Conservation (phyloP, 2,113 vertebrate genomes). For the Steatornis caripensis region DNA sequence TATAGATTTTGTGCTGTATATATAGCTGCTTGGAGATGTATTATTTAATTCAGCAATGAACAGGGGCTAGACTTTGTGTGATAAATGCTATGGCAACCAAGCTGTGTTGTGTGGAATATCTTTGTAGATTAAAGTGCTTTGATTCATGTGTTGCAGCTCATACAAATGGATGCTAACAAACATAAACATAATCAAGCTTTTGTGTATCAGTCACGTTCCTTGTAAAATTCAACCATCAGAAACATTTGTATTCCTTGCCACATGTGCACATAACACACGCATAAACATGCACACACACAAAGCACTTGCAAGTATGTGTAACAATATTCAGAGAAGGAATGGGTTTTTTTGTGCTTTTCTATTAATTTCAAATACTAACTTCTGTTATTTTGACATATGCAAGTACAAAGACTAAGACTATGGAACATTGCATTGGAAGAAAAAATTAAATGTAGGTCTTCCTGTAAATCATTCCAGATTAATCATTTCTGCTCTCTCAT, state of each 20-base stretch:
- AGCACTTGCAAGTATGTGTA: constrained; percentile 1
- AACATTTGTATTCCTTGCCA: background rate
- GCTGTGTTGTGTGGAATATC: background rate
- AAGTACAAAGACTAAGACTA: constrained; percentile 38
- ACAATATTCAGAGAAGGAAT: constrained; percentile 16
- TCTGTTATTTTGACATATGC: background rate
- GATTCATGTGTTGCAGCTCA: background rate
- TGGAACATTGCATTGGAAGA: constrained; percentile 54
- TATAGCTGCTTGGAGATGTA: background rate
- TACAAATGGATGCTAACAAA: constrained; percentile 3
- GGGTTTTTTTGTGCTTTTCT: constrained; percentile 10
- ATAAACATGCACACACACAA: background rate
- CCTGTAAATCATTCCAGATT: constrained; percentile 67
- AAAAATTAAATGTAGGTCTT: constrained; percentile 69
- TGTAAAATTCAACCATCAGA: background rate
- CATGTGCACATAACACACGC: background rate
- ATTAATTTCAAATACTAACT: background rate
- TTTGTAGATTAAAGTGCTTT: constrained; percentile 44
- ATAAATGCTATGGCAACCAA: constrained; percentile 46
- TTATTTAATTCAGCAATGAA: constrained; percentile 29
- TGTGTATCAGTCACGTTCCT: background rate
- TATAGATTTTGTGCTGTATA: background rate
- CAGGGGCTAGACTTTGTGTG: background rate
- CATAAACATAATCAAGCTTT: background rate
- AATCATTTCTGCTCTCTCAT: constrained; percentile 72